Evolutionary conservation across 1,140 invertebrate genomes (phyloP), one percentile per base, ranked within the genome.

Genomic region (Papilio helenus): DNA sequence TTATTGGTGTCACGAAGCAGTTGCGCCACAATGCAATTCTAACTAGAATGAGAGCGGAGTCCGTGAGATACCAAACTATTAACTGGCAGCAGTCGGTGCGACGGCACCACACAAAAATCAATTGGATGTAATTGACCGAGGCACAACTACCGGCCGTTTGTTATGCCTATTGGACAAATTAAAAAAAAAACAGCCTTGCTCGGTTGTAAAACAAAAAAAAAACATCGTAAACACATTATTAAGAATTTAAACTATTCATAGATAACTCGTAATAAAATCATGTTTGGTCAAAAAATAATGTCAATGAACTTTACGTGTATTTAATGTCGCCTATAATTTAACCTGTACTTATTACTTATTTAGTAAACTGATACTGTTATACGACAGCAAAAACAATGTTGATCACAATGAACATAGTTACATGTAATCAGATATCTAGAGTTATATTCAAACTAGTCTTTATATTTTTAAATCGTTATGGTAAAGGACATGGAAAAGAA

Each of bases 91-190:
- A 73, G 80, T 74, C 76, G 49, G 78, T n/a, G 72, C 82, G 77
- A 80, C 79, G 49, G 39, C 26, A 61, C n/a, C 79, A 84, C 82
- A 81, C 83, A 79, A 84, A 74, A 78, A 83, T 84, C 84, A 87
- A 87, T 90, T 90, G 89, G 82, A 81, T 76, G 73, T 89, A 90
- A 91, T 91, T 90, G 90, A 85, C 80, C 79, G 83, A 82, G 34
- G 42, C 26, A 55, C 74, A 23, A 23, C 44, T 76, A 23, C 74
- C 34, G 55, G 20, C 4, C 55, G 39, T 77, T 58, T 46, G 29
- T 42, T 61, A n/a, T 61, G 49, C 23, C 29, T 58, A 77, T 55
- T 18, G n/a, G 18, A 10, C 29, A n/a, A 77, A 61, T 77, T 77
- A 39, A 58, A 29, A 14, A 16, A 29, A 29, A 14, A 65, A 65